phyloP scores from a whole-genome alignment of 2,888 invertebrate species.

The Ferdinandea cuprea region DNA sequence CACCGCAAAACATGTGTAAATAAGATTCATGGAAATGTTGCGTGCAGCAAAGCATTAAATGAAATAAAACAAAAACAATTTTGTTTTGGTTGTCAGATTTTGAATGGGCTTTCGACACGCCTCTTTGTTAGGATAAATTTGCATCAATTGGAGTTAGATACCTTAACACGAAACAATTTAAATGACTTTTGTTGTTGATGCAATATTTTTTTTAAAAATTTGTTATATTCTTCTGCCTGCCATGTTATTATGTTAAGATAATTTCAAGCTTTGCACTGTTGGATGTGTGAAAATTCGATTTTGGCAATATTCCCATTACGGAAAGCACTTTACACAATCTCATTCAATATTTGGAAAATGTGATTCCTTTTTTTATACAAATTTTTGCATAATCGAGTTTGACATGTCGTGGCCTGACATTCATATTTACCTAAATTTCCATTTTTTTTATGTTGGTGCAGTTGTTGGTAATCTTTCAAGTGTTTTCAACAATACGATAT shows the following conservation, averaged over 20 bases:
- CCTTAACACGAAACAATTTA: conserved; percentile 32
- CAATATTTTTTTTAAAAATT: conserved; percentile 19
- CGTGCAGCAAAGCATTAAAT: conserved; percentile 49
- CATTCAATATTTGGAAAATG: too few relatives aligned
- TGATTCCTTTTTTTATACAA: too few relatives aligned
- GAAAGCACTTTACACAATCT: too few relatives aligned
- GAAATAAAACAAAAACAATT: conserved; percentile 42
- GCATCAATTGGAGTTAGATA: conserved; percentile 25
- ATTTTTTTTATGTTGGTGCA: too few relatives aligned
- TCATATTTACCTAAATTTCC: too few relatives aligned
- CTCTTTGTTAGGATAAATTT: conserved; percentile 10
- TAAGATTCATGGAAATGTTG: conserved; percentile 42
- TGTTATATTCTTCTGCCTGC: background rate
- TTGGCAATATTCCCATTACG: too few relatives aligned
- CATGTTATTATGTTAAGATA: background rate
- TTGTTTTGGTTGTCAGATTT: conserved; percentile 54
- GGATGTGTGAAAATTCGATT: too few relatives aligned
- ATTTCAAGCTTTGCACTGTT: too few relatives aligned
- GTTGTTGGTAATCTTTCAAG: too few relatives aligned
- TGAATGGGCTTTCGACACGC: conserved; percentile 46
- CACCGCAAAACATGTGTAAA: conserved; percentile 6
- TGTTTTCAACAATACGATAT: too few relatives aligned
- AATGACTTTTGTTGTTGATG: conserved; percentile 14
- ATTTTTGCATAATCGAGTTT: too few relatives aligned
- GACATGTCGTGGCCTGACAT: too few relatives aligned